A percentile compares a stretch with the other conserved stretches of the same genome.
Evolutionary conservation across 2,797 vertebrate species (phyloP).

Genomic region (Nannoperca obscura): DNA sequence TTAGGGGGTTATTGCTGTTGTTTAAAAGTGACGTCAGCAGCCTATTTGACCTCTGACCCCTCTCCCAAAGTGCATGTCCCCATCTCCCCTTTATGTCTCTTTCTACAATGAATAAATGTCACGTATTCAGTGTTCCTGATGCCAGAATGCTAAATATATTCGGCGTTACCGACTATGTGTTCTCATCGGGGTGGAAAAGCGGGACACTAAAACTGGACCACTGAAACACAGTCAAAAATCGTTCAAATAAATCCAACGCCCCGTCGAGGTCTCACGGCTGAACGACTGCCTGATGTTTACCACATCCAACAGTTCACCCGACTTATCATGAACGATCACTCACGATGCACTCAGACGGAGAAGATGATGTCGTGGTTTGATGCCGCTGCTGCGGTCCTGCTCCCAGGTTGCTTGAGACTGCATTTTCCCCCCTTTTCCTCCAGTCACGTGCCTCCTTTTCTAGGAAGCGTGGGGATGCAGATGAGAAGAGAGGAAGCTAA

Average conservation of each 20-base stretch:
- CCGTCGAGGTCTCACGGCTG: background rate
- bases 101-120: background rate
- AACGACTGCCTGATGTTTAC: too few species aligned
- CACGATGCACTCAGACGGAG: background rate
- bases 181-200: background rate
- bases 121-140: background rate
- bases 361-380: constrained; percentile 19
- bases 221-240: background rate
- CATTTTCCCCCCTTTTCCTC: constrained; percentile 57
- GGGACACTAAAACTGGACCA: constrained; percentile 9
- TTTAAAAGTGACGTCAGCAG: constrained; percentile 18
- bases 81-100: constrained; percentile 3
- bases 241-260: background rate
- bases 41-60: constrained; percentile 53
- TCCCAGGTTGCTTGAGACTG: constrained; percentile 62
- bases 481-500: constrained; percentile 76
- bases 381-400: constrained; percentile 48
- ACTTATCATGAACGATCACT: background rate
- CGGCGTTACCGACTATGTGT: background rate
- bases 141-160: constrained; percentile 1
- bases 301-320: too few species aligned
- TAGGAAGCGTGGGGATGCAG: constrained; percentile 76
- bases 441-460: constrained; percentile 75
- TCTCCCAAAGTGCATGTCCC: constrained; percentile 16
- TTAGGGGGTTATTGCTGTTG: constrained; percentile 3